These are phyloP conservation scores for Tetramorium simillimum DNA, from an alignment of 1,140 invertebrate species.

Conservation along the genomic window DNA sequence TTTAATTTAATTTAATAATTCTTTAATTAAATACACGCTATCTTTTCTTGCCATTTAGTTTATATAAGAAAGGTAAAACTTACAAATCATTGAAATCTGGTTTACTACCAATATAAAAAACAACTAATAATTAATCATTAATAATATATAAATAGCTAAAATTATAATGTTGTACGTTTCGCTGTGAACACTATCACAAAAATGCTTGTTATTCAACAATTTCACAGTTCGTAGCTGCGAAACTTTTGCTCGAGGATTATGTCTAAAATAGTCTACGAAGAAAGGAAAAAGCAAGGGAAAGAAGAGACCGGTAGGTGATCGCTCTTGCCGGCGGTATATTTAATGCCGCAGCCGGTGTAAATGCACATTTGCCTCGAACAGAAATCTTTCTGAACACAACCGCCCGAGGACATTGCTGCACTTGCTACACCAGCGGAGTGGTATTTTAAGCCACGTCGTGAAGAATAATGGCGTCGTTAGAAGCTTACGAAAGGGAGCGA, in stretches of 20 bases:
- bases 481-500: conserved; percentile 25
- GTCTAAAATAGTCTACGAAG: conserved; percentile 28
- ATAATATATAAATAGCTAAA: neutral
- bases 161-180: neutral
- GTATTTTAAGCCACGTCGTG: conserved; percentile 30
- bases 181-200: neutral
- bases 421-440: conserved; percentile 13
- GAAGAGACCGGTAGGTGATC: conserved; percentile 30
- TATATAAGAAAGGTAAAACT: neutral
- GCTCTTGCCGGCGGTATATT: conserved; percentile 55
- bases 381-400: conserved; percentile 52
- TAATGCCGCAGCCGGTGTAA: conserved; percentile 53
- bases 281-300: neutral
- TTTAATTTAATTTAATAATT: neutral
- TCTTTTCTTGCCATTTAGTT: neutral
- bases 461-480: conserved; percentile 63
- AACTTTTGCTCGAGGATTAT: conserved; percentile 29
- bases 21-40: neutral
- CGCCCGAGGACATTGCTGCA: conserved; percentile 1
- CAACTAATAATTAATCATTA: neutral
- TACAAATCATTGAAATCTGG: neutral
- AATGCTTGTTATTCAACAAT: neutral
- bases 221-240: neutral
- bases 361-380: conserved; percentile 58
- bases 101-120: neutral